These are phyloP conservation scores for Sylvicola fuscatus DNA, from an alignment of 2,888 invertebrate genomes.

Conservation along the genomic window DNA sequence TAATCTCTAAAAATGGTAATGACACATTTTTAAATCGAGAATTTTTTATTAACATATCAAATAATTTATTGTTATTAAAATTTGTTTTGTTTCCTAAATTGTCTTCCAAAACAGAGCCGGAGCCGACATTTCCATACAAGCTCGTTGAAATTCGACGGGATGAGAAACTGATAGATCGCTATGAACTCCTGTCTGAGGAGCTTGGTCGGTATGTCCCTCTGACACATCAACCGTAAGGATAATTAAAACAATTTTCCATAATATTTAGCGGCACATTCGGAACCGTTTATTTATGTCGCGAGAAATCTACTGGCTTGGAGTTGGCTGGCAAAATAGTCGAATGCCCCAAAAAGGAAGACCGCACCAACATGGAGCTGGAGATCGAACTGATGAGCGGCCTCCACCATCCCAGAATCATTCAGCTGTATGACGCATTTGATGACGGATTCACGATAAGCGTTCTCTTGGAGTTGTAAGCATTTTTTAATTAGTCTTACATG, in stretches of 20 bases:
- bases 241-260: conserved; percentile 3
- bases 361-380: conserved; percentile 71
- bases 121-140: conserved; percentile 63
- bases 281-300: conserved; percentile 70
- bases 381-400: conserved; percentile 81
- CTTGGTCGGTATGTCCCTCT: conserved; percentile 43
- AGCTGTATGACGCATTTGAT: conserved; percentile 87
- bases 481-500: no score
- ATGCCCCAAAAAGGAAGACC: conserved; percentile 56
- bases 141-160: conserved; percentile 59
- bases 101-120: conserved; percentile 40
- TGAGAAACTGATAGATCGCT: conserved; percentile 59
- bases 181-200: conserved; percentile 63
- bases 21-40: no score
- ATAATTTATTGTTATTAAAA: neutral
- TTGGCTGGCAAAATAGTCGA: conserved; percentile 78
- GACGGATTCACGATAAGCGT: conserved; percentile 76
- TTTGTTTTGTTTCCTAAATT: neutral
- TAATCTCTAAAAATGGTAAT: no score
- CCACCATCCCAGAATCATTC: conserved; percentile 81
- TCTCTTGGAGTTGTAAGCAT: conserved; percentile 86
- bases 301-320: conserved; percentile 50
- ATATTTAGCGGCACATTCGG: conserved; percentile 75
- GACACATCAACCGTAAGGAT: neutral
- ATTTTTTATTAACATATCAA: neutral